Base-by-base conservation (phyloP, 2,797 vertebrate species). In the Triplophysa bombifrons region DNA sequence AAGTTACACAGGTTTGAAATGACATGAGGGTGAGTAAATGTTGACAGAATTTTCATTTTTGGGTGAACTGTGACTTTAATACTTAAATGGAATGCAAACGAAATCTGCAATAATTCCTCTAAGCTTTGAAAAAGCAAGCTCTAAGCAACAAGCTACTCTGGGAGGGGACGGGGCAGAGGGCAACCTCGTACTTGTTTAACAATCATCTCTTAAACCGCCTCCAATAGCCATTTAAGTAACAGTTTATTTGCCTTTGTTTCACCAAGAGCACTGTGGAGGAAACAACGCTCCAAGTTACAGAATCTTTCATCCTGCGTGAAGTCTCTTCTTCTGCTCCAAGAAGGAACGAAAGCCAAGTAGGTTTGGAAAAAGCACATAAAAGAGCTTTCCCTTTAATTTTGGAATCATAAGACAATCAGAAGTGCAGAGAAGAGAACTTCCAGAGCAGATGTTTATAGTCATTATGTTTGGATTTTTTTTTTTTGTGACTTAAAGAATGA, bases 361-460 rank as follows among this genome's bases (percentile, higher is more conserved):
- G 6, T 19, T 38, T 64, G 30, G 16, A 34, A 38, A 17, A 38
- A 65, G 5, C 4, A n/a, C 17, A 12, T 27, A 27, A 27, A 27
- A 27, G 19, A 65, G 41, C 19, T 20, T 12, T 65, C 19, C 38
- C 19, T n/a, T 34, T 46, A 22, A 60, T 76, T 64, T 51, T 25
- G 44, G 2, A 64, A 53, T 44, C 69, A 20, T 64, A 27, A 25
- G 44, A 65, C 63, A 65, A 64, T 69, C 20, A 75, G 46, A 67
- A 67, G 13, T 11, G 16, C 11, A 69, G 44, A 13, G 22, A 30
- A 64, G 12, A 60, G 27, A 79, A 76, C 58, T 76, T 69, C 82
- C 68, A 50, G 44, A 84, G 86, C 91, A 92, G 80, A 66, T 92
- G 91, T 89, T 91, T 86, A 88, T 76, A 86, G 79, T 91, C 91